Conservation (phyloP, 1,140 invertebrate species). For the Amphibalanus amphitrite region DNA sequence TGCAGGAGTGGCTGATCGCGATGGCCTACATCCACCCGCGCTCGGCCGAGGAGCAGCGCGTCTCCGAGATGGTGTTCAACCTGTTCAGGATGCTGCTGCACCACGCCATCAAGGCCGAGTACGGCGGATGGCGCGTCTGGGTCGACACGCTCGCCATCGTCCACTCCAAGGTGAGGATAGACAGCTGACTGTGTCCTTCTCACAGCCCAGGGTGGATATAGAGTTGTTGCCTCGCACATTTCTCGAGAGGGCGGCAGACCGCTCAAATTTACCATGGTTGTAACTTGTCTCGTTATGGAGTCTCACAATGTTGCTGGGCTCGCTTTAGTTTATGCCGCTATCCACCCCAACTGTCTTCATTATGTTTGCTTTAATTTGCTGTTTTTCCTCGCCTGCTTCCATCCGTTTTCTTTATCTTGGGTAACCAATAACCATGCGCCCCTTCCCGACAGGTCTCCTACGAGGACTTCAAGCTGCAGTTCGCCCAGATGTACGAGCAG, state of each 20-base stretch:
- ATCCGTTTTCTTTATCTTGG: too few relatives aligned
- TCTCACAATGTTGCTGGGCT: background rate
- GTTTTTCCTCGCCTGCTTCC: too few relatives aligned
- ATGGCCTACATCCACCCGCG: conserved; percentile 96
- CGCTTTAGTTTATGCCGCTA: background rate
- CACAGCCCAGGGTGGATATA: too few relatives aligned
- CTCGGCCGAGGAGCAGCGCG: conserved; percentile 84
- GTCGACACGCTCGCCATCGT: conserved; percentile 98
- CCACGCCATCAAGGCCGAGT: conserved; percentile 98
- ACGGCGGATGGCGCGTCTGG: conserved; percentile 99
- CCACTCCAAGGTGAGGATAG: conserved; percentile 74
- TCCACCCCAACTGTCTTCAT: too few relatives aligned
- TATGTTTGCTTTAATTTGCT: too few relatives aligned
- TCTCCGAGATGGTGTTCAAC: conserved; percentile 95
- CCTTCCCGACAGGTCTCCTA: conserved; percentile 77
- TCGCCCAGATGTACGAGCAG: conserved; percentile 92
- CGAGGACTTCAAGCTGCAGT: conserved; percentile 89
- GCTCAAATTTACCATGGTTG: too few relatives aligned
- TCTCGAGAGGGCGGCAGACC: too few relatives aligned
- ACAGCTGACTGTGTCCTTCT: too few relatives aligned
- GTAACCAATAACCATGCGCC: too few relatives aligned
- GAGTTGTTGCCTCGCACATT: too few relatives aligned
- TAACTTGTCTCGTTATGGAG: too few relatives aligned
- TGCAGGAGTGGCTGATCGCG: conserved; percentile 93
- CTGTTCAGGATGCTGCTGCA: conserved; percentile 92